phyloP scores from a whole-genome alignment of 2,113 vertebrate genomes.

The Parus major region DNA sequence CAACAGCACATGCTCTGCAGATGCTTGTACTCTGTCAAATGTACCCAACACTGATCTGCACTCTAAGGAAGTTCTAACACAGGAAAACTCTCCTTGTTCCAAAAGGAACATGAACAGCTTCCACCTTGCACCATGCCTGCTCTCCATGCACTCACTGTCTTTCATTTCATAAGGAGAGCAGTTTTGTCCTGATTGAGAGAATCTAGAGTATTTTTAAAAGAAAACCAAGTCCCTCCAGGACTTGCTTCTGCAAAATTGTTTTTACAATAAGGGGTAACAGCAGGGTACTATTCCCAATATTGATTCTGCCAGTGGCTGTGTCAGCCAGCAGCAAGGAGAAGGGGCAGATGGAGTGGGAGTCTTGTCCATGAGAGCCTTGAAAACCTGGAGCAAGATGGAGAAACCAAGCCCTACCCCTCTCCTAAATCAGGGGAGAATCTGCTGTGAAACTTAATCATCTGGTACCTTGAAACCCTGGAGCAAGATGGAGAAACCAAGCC shows the following conservation, averaged over 20 bases:
- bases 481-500: neutral
- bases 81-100: neutral
- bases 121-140: neutral
- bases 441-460: too few relatives aligned
- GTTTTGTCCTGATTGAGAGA: neutral
- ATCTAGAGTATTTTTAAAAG: neutral
- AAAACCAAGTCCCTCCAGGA: neutral
- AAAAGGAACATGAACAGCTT: neutral
- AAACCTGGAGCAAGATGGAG: accelerated
- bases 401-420: neutral
- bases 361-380: neutral
- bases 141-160: neutral
- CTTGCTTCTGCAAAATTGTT: neutral
- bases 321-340: neutral
- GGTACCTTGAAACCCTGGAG: too few relatives aligned
- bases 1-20: neutral
- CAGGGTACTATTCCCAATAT: neutral
- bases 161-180: neutral
- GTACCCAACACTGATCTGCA: neutral
- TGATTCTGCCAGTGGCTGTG: neutral
- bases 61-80: neutral
- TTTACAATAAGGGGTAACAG: neutral
- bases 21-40: neutral
- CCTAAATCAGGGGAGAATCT: too few relatives aligned
- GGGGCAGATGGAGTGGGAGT: neutral